phyloP scores from a whole-genome alignment of 2,888 invertebrate genomes.

The Periphyllus acericola region DNA sequence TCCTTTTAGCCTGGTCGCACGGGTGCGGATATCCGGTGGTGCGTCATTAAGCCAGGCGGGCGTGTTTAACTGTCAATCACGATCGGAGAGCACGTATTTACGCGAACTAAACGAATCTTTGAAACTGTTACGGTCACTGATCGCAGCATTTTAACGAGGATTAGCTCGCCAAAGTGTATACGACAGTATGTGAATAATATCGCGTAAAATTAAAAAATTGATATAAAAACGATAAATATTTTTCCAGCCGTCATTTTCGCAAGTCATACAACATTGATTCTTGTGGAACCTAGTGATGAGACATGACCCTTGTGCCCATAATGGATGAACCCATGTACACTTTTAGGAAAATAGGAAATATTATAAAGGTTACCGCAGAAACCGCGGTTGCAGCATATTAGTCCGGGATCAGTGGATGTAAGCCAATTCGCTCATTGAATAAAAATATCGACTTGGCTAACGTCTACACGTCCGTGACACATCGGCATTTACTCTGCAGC shows the following conservation, averaged over 20 bases:
- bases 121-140: not conserved
- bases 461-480: not conserved
- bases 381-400: not conserved
- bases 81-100: not conserved
- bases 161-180: no score
- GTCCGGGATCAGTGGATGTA: not conserved
- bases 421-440: not conserved
- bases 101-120: not conserved
- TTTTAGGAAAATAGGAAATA: no score
- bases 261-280: not conserved
- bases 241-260: not conserved
- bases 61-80: slow-evolving; percentile 32
- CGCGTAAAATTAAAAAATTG: no score
- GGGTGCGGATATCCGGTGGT: slow-evolving; percentile 51
- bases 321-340: not conserved
- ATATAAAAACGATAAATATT: no score
- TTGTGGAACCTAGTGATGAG: not conserved
- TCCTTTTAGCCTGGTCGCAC: slow-evolving; percentile 25
- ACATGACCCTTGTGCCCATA: not conserved
- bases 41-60: slow-evolving; percentile 45
- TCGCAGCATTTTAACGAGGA: not conserved
- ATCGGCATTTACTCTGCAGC: not conserved
- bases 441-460: not conserved
- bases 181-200: no score
- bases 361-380: not conserved